Conservation (phyloP, 2,797 vertebrate species). For the Sylvia borin region DNA sequence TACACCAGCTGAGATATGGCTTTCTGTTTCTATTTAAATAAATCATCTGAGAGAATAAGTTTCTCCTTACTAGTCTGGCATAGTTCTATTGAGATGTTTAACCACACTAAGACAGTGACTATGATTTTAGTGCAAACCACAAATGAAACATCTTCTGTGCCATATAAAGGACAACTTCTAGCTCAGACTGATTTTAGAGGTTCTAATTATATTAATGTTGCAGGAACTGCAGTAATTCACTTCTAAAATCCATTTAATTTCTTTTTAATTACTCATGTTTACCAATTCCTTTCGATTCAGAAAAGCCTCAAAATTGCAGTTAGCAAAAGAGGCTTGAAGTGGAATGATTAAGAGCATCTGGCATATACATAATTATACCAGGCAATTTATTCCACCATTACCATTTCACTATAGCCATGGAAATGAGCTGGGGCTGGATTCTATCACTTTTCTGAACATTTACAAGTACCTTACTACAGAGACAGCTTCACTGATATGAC, state of each 20-base stretch:
- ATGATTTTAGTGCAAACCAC: neutral
- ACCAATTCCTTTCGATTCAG: constrained; percentile 30
- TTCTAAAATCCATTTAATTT: constrained; percentile 61
- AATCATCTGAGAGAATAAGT: constrained; percentile 1
- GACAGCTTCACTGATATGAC: neutral
- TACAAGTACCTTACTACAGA: neutral
- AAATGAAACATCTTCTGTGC: constrained; percentile 8
- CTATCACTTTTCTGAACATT: neutral
- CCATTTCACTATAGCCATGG: neutral
- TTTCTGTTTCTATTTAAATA: constrained; percentile 41
- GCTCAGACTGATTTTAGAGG: constrained; percentile 33
- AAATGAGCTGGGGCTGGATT: constrained; percentile 27
- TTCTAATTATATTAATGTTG: constrained; percentile 51
- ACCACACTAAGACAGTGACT: neutral
- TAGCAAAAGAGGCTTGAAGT: constrained; percentile 44
- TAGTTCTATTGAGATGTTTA: constrained; percentile 14
- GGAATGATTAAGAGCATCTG: constrained; percentile 65
- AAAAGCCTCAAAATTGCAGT: constrained; percentile 39
- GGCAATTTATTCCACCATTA: constrained; percentile 51
- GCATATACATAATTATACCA: constrained; percentile 33
- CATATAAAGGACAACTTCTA: neutral
- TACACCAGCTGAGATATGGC: constrained; percentile 26
- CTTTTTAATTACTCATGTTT: constrained; percentile 59
- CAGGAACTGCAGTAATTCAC: constrained; percentile 47
- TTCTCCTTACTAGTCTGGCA: neutral